Percentiles rank a stretch among this genome's conserved stretches.
Conservation (phyloP, 2,113 vertebrate species). For the Jacana jacana region DNA sequence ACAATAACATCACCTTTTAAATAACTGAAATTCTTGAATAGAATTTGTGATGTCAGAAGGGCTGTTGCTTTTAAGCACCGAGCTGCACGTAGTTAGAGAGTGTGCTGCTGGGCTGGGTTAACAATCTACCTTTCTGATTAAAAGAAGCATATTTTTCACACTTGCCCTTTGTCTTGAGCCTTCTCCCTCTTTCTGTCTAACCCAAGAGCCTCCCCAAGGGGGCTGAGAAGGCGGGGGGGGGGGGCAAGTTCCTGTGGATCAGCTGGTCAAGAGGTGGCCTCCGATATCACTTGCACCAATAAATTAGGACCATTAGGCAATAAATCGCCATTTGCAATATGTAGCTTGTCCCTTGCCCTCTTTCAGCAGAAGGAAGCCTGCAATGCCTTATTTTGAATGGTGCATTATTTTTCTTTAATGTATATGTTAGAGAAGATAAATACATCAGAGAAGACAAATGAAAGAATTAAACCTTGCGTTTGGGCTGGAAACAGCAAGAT, state of each 20-base stretch:
- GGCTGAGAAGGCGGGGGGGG: not conserved
- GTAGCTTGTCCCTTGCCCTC: not conserved
- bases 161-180: not conserved
- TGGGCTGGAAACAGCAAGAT: not conserved
- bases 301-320: not conserved
- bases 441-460: not conserved
- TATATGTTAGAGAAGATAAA: not conserved
- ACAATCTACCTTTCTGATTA: not conserved
- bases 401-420: not conserved
- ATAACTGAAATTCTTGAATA: conserved; percentile 45
- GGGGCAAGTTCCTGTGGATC: not conserved
- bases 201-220: not conserved
- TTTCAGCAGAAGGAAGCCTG: not conserved
- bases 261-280: not conserved
- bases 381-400: not conserved
- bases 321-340: not conserved
- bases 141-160: not conserved
- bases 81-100: not conserved
- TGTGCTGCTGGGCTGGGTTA: not conserved
- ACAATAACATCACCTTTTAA: conserved; percentile 61
- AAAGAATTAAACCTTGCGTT: not conserved
- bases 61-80: conserved; percentile 5
- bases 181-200: not conserved
- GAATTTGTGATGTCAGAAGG: conserved; percentile 44
- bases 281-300: not conserved